Conservation (phyloP, 2,888 invertebrate species). For the Cheilosia soror region DNA sequence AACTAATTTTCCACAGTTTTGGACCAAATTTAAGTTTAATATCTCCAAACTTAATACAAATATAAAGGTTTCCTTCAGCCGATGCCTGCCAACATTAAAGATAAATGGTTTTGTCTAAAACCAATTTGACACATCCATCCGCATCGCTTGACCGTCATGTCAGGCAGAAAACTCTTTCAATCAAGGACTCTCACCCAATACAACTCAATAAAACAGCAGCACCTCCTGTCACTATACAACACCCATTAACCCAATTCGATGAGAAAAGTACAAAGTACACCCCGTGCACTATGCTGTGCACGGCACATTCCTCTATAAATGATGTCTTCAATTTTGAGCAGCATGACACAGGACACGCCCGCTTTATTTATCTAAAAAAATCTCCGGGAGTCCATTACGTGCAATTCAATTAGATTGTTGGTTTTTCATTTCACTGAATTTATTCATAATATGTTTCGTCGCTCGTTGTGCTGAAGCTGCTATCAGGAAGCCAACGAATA, state of each 20-base stretch:
- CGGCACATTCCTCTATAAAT: conserved; percentile 28
- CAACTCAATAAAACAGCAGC: conserved; percentile 41
- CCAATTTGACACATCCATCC: conserved; percentile 51
- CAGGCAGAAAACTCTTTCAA: conserved; percentile 27
- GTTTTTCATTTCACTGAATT: conserved; percentile 69
- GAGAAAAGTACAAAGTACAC: conserved; percentile 4
- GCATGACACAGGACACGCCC: conserved; percentile 59
- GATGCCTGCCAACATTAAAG: conserved; percentile 41
- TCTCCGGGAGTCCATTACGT: conserved; percentile 69
- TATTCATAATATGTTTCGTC: conserved; percentile 56
- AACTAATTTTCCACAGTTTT: not conserved
- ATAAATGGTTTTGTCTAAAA: conserved; percentile 68
- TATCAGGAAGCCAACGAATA: conserved; percentile 56
- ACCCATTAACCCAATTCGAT: conserved; percentile 43
- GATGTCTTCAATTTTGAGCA: conserved; percentile 59
- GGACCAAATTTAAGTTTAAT: not conserved
- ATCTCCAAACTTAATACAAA: not conserved
- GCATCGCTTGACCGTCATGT: not conserved
- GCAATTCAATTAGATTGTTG: conserved; percentile 69
- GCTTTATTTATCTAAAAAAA: conserved; percentile 54
- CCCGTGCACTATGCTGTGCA: conserved; percentile 16
- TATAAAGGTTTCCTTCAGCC: conserved; percentile 8
- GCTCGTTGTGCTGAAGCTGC: conserved; percentile 7
- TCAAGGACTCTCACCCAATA: conserved; percentile 34
- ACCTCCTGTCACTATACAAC: conserved; percentile 4